phyloP scores from a whole-genome alignment of 2,113 vertebrate genomes.

The Psilopsiagon aurifrons region DNA sequence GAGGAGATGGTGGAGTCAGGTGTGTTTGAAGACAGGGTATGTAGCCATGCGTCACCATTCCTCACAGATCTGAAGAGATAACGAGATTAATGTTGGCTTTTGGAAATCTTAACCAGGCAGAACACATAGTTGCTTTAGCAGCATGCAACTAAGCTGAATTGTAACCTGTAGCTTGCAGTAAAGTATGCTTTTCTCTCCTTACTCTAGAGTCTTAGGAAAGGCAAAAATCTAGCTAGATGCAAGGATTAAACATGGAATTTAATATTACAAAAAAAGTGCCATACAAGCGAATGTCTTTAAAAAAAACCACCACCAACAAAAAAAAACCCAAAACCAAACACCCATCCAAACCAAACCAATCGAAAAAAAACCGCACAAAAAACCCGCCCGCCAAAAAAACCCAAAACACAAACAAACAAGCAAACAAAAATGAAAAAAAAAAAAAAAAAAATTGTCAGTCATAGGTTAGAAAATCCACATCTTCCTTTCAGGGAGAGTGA shows the following conservation, averaged over 20 bases:
- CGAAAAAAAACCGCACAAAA: too few species aligned
- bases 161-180: not conserved
- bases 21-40: not conserved
- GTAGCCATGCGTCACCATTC: not conserved
- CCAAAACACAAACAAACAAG: too few species aligned
- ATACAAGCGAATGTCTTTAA: not conserved
- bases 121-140: not conserved
- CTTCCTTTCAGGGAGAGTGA: not conserved
- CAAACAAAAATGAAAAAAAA: not conserved
- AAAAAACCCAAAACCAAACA: too few species aligned
- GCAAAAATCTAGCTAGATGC: not conserved
- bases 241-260: not conserved
- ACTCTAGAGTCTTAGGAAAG: not conserved
- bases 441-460: not conserved
- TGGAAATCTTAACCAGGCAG: conserved; percentile 1
- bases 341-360: too few species aligned
- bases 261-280: not conserved
- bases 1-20: not conserved
- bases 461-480: not conserved
- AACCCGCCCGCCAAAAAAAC: too few species aligned
- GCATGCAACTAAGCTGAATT: not conserved
- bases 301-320: too few species aligned
- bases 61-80: not conserved
- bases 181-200: not conserved
- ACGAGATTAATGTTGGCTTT: not conserved